These are phyloP conservation scores for Ormyrus thymus DNA, from an alignment of 2,888 invertebrate genomes.

Conservation along the genomic window DNA sequence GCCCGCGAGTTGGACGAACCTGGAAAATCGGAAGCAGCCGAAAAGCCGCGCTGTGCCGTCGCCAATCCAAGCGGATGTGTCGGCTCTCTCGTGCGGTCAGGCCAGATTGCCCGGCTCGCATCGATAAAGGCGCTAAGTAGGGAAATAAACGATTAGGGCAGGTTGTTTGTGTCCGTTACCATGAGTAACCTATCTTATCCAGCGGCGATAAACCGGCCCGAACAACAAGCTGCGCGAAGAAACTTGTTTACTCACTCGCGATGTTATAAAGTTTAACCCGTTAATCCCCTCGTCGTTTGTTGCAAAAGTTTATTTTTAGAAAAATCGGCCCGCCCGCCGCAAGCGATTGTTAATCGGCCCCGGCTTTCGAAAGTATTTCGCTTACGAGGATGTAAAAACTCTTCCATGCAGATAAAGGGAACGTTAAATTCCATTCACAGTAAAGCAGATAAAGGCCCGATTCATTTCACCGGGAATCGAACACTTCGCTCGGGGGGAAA, in stretches of 20 bases:
- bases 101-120: slow-evolving; percentile 25
- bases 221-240: slow-evolving; percentile 54
- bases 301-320: slow-evolving; percentile 13
- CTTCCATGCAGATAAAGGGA: too few relatives aligned
- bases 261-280: slow-evolving; percentile 24
- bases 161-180: slow-evolving; percentile 57
- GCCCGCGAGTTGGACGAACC: neutral
- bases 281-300: slow-evolving; percentile 26
- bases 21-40: slow-evolving; percentile 15
- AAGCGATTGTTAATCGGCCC: too few relatives aligned
- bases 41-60: neutral
- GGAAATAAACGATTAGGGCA: slow-evolving; percentile 48
- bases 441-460: too few relatives aligned
- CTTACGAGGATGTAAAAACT: too few relatives aligned
- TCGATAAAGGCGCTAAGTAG: slow-evolving; percentile 44
- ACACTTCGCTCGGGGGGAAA: too few relatives aligned
- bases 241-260: slow-evolving; percentile 58
- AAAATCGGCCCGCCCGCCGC: neutral
- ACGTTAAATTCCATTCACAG: too few relatives aligned
- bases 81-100: slow-evolving; percentile 6
- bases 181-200: slow-evolving; percentile 58
- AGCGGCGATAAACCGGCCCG: slow-evolving; percentile 50
- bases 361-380: too few relatives aligned
- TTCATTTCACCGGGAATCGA: too few relatives aligned
- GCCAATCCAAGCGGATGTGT: slow-evolving; percentile 32